Evolutionary conservation across 30 jellyfish, hydroid and myxozoan species (phyloP).

Genomic region (Cassiopea andromeda): DNA sequence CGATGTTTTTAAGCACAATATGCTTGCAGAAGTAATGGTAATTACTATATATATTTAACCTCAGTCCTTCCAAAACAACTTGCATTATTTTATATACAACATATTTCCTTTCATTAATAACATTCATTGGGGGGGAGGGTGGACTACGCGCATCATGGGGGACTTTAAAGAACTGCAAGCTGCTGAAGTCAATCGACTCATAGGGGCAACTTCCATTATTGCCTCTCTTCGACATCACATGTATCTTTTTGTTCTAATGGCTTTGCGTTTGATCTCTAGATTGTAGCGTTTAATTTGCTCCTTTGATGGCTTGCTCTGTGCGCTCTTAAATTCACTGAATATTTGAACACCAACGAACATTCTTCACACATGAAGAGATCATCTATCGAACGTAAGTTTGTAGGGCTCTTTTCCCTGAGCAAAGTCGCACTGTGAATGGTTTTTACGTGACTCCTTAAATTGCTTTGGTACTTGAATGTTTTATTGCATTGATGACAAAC

Average conservation of each 20-base stretch:
- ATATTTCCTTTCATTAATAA: too few species aligned
- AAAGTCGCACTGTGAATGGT: conserved; percentile 50
- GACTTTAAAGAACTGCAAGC: too few species aligned
- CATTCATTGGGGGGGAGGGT: too few species aligned
- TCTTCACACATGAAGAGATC: conserved; percentile 58
- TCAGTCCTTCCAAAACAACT: too few species aligned
- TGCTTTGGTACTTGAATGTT: conserved; percentile 53
- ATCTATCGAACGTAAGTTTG: conserved; percentile 24
- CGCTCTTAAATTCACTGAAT: conserved; percentile 63
- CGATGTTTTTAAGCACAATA: too few species aligned
- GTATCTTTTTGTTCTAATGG: neutral
- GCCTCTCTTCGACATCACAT: neutral
- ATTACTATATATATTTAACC: too few species aligned
- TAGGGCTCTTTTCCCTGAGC: conserved; percentile 29
- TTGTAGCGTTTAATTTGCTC: conserved; percentile 32
- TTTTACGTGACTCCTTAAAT: conserved; percentile 47
- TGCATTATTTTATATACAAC: too few species aligned
- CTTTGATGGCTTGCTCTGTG: conserved; percentile 65
- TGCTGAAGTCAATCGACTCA: too few species aligned
- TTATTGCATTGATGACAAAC: conserved; percentile 57
- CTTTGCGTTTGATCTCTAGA: neutral
- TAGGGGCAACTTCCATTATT: too few species aligned
- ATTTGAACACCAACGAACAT: conserved; percentile 50
- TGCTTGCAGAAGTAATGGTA: too few species aligned
- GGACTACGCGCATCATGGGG: too few species aligned